Evolutionary conservation across 1,140 invertebrate genomes (phyloP), one percentile per base, ranked within the genome.

Genomic region (Ostrea edulis): DNA sequence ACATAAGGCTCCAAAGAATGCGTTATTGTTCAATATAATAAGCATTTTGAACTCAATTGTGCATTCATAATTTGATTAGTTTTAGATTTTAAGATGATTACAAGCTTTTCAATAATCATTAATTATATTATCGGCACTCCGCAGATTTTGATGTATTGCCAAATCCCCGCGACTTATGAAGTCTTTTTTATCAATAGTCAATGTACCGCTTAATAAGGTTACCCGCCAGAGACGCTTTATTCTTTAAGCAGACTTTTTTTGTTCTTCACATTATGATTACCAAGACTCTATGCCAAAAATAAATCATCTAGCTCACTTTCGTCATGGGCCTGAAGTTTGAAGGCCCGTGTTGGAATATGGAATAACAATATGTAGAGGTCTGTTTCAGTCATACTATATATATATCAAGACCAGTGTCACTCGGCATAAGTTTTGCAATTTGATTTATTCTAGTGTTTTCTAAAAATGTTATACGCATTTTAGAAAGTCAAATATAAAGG

Each of bases 41-140:
- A 25, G 68, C 25, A 77, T 77, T 77, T 14, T 25, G 25, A 77
- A 25, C 68, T 0, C n/a, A n/a, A 62, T 62, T 62, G 68, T 11
- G 14, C 68, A 77, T 29, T 77, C 22, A 35, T 77, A 14, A 77
- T 77, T 77, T 77, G 25, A 77, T 22, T 77, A 14, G 12, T 22
- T 29, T 77, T 35, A 77, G 68, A 77, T 77, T 77, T 77, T 44
- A 77, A 77, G 68, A 77, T 77, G 68, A 77, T 77, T 77, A 77
- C 22, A 77, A 77, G 8, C 25, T 14, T 77, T 77, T 17, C 14
- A 77, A 35, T 12, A 77, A 77, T 35, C 22, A 35, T 77, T 77
- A 77, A 77, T 77, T 77, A 77, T 35, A 25, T 25, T 77, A 77
- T 77, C 68, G 68, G 29, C 68, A 77, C 68, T 77, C 68, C 22